Base-by-base conservation (phyloP, 2,113 vertebrate genomes). In the Gymnocephalus cernua region DNA sequence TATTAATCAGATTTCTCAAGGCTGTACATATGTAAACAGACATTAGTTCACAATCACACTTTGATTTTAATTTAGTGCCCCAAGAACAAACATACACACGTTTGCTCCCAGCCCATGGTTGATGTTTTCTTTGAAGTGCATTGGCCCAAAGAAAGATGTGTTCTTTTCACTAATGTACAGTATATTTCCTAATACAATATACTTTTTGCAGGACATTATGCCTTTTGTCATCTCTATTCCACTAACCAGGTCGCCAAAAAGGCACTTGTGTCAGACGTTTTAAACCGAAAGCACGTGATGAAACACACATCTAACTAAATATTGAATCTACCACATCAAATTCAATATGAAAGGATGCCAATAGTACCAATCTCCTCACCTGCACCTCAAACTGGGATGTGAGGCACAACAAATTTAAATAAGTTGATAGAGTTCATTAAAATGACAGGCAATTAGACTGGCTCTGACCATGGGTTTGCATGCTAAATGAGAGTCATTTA, bases 391-490 rank as follows among this genome's bases (percentile, higher is more conserved):
- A 89, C 64, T 77, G 74, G 29, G 69, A 91, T 66, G 72, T 88
- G 79, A 89, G 88, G 93, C 84, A 90, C 58, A 94, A 93, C 89
- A 92, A 73, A 91, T 93, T 93, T 88, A 87, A 93, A 92, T 85
- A 86, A 88, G 89, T 92, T 94, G 90, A 95, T 88, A 50, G 90
- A 94, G 90, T 95, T 95, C 89, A 92, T 93, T 90, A 94, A 93
- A 90, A 92, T 94, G 94, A 94, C 93, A 95, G 89, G 93, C 91
- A 93, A 94, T 95, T 94, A 95, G 86, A 88, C 38, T 14, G 58
- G 74, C 72, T 86, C 76, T 90, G 90, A 93, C 93, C 90, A 92
- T 70, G 89, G 85, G 74, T 93, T 88, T 88, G 84, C 86, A 79
- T 89, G 77, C 86, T 92, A 93, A 94, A 95, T 94, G 90, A 93